Evolutionary conservation across 1,140 invertebrate species (phyloP).

Genomic region (Aleiodes sp.): DNA sequence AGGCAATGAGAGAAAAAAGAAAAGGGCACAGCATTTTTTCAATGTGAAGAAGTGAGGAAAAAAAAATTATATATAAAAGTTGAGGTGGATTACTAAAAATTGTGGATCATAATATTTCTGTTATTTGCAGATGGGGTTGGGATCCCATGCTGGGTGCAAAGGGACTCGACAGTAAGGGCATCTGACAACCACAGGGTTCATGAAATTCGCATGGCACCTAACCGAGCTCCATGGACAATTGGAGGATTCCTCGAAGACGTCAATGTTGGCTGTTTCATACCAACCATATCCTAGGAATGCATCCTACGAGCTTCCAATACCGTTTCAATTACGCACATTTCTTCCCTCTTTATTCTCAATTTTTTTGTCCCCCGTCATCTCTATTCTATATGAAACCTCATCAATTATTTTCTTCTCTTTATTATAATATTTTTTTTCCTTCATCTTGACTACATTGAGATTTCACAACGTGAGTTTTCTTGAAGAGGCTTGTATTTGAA

Average conservation of each 20-base stretch:
- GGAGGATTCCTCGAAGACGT: constrained; percentile 36
- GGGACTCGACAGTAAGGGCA: constrained; percentile 15
- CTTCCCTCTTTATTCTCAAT: constrained; percentile 15
- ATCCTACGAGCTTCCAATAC: constrained; percentile 31
- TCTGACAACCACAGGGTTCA: constrained; percentile 38
- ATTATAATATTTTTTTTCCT: neutral
- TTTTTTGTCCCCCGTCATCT: constrained; percentile 1
- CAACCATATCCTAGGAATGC: constrained; percentile 39
- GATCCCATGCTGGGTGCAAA: neutral
- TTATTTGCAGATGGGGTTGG: neutral
- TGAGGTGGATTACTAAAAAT: neutral
- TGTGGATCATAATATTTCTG: too few species aligned
- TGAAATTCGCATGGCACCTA: constrained; percentile 45
- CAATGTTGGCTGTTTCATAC: constrained; percentile 27
- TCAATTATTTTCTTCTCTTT: neutral
- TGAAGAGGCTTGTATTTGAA: constrained; percentile 4
- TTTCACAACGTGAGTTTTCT: constrained; percentile 25
- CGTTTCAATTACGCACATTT: constrained; percentile 31
- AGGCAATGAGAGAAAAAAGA: neutral
- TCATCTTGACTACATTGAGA: constrained; percentile 4
- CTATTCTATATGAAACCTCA: neutral
- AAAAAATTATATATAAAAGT: neutral
- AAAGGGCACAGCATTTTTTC: neutral
- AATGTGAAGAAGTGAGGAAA: neutral
- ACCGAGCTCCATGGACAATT: constrained; percentile 21